Base-by-base conservation (phyloP, 2,888 invertebrate genomes). In the Mesorhabditis sp. region DNA sequence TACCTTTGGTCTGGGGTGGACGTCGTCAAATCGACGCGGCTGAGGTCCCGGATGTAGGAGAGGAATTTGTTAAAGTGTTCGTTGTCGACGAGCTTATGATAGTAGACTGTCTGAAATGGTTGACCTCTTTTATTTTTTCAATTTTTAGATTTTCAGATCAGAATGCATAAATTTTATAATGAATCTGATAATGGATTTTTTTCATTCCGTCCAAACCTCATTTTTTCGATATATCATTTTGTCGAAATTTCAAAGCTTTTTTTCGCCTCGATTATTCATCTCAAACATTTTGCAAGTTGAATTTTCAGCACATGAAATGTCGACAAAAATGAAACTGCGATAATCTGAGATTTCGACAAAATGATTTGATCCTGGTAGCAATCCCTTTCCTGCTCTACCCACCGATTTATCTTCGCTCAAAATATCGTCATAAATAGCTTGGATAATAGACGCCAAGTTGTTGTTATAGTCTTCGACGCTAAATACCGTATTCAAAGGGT, bases 71-170 rank as follows among this genome's bases (percentile, higher is more conserved):
- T 73, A 78, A 87, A 88, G 65, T 86, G 85, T 13, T 77, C 74
- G 70, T 86, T 86, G 5, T 78, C 79, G 13, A 79, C 84, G 42
- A 88, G 86, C n/a, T 85, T 85, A 67, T 84, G 79, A 75, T 88
- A 88, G 78, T 87, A 83, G 43, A 88, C 87, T 74, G 70, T 74
- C 85, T 86, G 69, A 65, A 70, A 41, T 5, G 10, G 7, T 42
- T 50, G 0, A 28, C 2, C 28, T 28, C 28, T 28, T 28, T 28
- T 28, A 1, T 28, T 28, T 28, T 28, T 28, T 28, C 28, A 28
- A 28, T 28, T 28, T 28, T 28, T 28, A 2, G 28, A 28, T 28
- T 28, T 28, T 28, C 28, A 28, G 28, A 1, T 28, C 28, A 28
- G 28, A 28, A 28, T 28, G 28, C 28, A 28, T 28, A 28, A 28